phyloP scores from a whole-genome alignment of 2,797 vertebrate genomes.

The Epinephelus coioides region DNA sequence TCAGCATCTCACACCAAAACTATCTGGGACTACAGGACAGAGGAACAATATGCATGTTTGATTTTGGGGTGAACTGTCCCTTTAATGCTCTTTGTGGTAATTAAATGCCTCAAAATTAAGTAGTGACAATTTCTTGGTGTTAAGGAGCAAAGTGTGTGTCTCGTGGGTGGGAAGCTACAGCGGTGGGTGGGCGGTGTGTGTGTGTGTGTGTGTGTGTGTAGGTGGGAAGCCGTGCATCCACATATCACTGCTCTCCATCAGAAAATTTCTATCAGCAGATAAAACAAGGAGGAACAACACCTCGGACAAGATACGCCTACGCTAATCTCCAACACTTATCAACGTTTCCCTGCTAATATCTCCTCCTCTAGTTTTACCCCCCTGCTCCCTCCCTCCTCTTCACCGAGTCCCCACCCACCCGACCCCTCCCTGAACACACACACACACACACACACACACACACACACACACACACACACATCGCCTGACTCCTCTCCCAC shows the following conservation, averaged over 20 bases:
- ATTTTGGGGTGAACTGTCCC: no score
- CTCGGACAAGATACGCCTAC: slow-evolving; percentile 76
- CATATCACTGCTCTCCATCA: slow-evolving; percentile 75
- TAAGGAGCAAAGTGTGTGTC: neutral
- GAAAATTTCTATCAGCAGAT: slow-evolving; percentile 79
- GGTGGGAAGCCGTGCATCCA: slow-evolving; percentile 13
- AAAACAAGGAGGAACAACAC: slow-evolving; percentile 78
- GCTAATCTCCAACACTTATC: slow-evolving; percentile 80
- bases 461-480: slow-evolving; percentile 76
- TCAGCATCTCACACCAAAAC: no score
- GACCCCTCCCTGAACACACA: slow-evolving; percentile 34
- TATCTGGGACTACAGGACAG: no score
- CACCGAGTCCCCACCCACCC: slow-evolving; percentile 80
- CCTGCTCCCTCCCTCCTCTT: slow-evolving; percentile 69
- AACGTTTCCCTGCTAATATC: slow-evolving; percentile 81
- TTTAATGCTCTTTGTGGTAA: neutral
- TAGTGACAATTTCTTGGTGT: neutral
- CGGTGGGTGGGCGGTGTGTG: slow-evolving; percentile 31
- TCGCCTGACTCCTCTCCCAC: slow-evolving; percentile 62
- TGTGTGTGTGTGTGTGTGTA: slow-evolving; percentile 26
- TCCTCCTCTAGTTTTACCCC: slow-evolving; percentile 88
- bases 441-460: slow-evolving; percentile 68
- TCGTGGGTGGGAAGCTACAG: slow-evolving; percentile 16
- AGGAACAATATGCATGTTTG: no score
- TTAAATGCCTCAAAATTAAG: neutral